Base-by-base conservation (phyloP, 2,888 invertebrate species). In the Paralinhomoeus sp. region DNA sequence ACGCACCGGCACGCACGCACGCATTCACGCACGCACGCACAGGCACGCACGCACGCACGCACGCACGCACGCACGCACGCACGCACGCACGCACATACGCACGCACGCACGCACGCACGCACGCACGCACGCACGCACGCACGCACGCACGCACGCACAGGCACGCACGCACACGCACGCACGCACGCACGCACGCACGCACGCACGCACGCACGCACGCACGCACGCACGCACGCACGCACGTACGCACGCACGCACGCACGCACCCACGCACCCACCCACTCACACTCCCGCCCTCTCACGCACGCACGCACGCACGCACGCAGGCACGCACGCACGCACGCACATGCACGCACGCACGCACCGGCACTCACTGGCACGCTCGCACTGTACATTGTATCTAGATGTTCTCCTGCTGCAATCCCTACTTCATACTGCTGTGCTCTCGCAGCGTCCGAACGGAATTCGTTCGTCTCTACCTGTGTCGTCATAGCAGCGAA, bases 81-180 rank as follows among this genome's bases (percentile, higher is more conserved):
- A 15, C 37, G 15, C 37, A 15, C 37, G 15, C 37, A 37, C 37
- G 37, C 37, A 37, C 37, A 15, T 15, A 37, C 37, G 37, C 37
- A 37, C 37, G 37, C 37, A 37, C 37, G 37, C 37, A 37, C 37
- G 37, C 37, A 37, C 37, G 37, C 37, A 37, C 37, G 37, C 37
- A 37, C 37, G 37, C 37, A 37, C 37, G 37, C 37, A 37, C 37
- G 37, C 37, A 37, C 37, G 37, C 37, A 37, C 37, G 37, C 37
- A 37, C 37, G 37, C 37, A 37, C 37, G 37, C 37, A 37, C 37
- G 37, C 37, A 37, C 37, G 37, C 37, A 37, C 37, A 15, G 7
- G 15, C 37, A 15, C 37, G 15, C 37, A 15, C 37, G 15, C 37
- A 15, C 37, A 37, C 37, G 21, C 37, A 37, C 37, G 21, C 37